phyloP scores from a whole-genome alignment of 1,140 invertebrate species.

The Penaeus indicus region DNA sequence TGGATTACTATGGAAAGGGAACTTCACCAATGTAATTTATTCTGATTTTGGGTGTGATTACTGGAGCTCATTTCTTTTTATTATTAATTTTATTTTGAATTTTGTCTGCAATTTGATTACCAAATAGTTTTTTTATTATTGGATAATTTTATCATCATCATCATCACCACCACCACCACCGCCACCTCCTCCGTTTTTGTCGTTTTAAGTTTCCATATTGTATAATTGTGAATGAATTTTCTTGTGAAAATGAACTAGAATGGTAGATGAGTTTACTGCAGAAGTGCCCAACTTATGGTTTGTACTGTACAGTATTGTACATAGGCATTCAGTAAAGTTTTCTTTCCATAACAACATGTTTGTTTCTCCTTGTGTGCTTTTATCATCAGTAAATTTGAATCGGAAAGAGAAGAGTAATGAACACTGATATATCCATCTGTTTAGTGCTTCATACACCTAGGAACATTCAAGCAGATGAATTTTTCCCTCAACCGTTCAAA shows the following conservation, averaged over 20 bases:
- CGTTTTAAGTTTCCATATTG: conserved; percentile 19
- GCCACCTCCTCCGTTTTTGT: background rate
- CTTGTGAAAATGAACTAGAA: conserved; percentile 30
- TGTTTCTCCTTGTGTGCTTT: too few relatives aligned
- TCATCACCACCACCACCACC: too few relatives aligned
- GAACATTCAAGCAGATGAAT: too few relatives aligned
- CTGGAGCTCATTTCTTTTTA: too few relatives aligned
- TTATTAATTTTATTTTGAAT: too few relatives aligned
- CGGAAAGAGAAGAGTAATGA: too few relatives aligned
- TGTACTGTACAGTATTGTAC: conserved; percentile 53
- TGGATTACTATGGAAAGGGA: conserved; percentile 59
- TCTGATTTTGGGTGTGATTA: conserved; percentile 3
- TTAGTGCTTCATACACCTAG: too few relatives aligned
- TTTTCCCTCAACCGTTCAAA: too few relatives aligned
- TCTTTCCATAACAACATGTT: conserved; percentile 47
- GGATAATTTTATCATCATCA: background rate
- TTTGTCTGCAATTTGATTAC: background rate
- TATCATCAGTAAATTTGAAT: too few relatives aligned
- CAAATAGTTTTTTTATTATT: conserved; percentile 1
- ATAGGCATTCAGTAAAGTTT: conserved; percentile 64
- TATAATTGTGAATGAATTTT: conserved; percentile 5
- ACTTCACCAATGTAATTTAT: conserved; percentile 39
- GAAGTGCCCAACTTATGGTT: conserved; percentile 13
- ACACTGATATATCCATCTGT: too few relatives aligned
- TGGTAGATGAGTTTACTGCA: background rate